A percentile compares a stretch with the other conserved stretches of the same genome.
Evolutionary conservation across 2,113 vertebrate genomes (phyloP).

Genomic region (Carlito syrichta): DNA sequence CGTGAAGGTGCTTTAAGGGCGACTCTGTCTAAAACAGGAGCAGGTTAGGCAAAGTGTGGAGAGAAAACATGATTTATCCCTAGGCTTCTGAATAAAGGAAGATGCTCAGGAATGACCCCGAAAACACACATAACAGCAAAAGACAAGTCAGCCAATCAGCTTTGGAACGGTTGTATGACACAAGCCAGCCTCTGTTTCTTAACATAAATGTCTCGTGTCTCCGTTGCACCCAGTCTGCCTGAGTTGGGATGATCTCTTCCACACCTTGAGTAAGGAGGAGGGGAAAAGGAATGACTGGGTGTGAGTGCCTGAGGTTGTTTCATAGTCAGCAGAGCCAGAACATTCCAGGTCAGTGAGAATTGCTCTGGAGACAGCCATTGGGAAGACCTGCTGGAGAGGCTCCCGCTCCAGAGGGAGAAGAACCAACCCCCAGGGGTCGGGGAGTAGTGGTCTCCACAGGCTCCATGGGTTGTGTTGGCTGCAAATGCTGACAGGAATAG

Average conservation of each 20-base stretch:
- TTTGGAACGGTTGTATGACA: rapidly evolving
- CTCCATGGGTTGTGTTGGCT: rapidly evolving
- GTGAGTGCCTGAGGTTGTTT: not conserved
- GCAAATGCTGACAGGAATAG: no score
- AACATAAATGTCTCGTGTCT: rapidly evolving
- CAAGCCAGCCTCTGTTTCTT: not conserved
- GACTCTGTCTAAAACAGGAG: not conserved
- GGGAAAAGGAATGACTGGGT: rapidly evolving
- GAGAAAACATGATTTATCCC: not conserved
- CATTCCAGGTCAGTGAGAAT: rapidly evolving
- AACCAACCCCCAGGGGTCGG: not conserved
- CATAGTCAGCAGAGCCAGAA: not conserved
- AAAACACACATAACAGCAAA: not conserved
- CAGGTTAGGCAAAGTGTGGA: not conserved
- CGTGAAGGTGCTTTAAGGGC: not conserved
- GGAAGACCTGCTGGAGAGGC: rapidly evolving
- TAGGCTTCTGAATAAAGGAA: not conserved
- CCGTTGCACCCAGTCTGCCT: not conserved
- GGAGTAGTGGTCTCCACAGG: no score
- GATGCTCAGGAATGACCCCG: not conserved
- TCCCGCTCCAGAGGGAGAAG: not conserved
- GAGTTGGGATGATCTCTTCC: rapidly evolving
- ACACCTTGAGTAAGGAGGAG: not conserved
- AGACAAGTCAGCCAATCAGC: no score
- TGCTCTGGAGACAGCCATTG: not conserved